Evolutionary conservation across 1,140 invertebrate genomes (phyloP).

Genomic region (Sipha flava): DNA sequence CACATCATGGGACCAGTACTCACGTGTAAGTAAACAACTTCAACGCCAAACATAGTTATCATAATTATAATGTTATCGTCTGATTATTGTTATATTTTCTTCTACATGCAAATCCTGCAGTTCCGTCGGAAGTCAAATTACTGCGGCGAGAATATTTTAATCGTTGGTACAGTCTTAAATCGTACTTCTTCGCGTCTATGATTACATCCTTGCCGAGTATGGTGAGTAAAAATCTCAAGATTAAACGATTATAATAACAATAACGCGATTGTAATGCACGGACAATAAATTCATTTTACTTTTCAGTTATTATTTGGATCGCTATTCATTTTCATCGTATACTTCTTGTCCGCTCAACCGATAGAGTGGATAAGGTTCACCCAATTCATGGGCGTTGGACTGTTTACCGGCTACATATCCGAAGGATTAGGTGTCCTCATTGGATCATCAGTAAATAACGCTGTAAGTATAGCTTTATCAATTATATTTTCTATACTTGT

Average conservation of each 20-base stretch:
- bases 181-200: constrained; percentile 69
- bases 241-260: no score
- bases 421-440: constrained; percentile 66
- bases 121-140: constrained; percentile 59
- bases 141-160: constrained; percentile 65
- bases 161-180: constrained; percentile 67
- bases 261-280: no score
- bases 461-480: constrained; percentile 60
- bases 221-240: constrained; percentile 43
- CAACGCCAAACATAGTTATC: background rate
- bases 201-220: constrained; percentile 58
- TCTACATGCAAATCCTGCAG: constrained; percentile 50
- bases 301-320: constrained; percentile 42
- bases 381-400: constrained; percentile 58
- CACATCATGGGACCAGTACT: constrained; percentile 53
- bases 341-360: constrained; percentile 44
- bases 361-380: constrained; percentile 42
- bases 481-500: background rate
- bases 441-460: constrained; percentile 58
- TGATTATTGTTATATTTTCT: no score
- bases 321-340: constrained; percentile 43
- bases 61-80: no score
- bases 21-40: constrained; percentile 46
- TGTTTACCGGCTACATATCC: constrained; percentile 60
- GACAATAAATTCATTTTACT: background rate